Evolutionary conservation across 2,888 invertebrate species (phyloP).

Genomic region (Cosmia trapezina): DNA sequence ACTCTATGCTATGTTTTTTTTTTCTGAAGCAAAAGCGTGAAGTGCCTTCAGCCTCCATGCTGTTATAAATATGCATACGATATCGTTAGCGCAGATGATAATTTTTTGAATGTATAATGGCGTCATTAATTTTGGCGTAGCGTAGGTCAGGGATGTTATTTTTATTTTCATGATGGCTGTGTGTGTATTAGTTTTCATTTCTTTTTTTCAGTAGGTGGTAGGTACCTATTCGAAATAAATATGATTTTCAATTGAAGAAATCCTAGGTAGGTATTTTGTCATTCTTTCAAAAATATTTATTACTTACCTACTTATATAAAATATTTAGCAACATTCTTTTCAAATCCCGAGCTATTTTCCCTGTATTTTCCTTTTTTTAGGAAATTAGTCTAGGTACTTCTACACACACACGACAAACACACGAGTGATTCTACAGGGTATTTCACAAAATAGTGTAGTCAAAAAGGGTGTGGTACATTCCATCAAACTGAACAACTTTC

Average conservation of each 20-base stretch:
- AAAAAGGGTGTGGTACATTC: too few species aligned
- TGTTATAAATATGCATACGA: slow-evolving; percentile 76
- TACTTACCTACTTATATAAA: too few species aligned
- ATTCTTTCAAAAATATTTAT: neutral
- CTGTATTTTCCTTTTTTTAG: too few species aligned
- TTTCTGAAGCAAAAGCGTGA: slow-evolving; percentile 68
- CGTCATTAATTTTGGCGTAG: slow-evolving; percentile 49
- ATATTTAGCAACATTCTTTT: neutral
- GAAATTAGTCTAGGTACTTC: too few species aligned
- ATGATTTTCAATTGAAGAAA: neutral
- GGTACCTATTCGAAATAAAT: neutral
- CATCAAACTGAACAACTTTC: too few species aligned
- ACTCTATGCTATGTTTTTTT: slow-evolving; percentile 60
- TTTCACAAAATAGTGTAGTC: too few species aligned
- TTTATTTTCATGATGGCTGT: neutral
- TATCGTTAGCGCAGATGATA: slow-evolving; percentile 73
- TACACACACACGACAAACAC: too few species aligned
- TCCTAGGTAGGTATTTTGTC: neutral
- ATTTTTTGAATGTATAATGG: slow-evolving; percentile 74
- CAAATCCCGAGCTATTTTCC: neutral
- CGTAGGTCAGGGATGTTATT: slow-evolving; percentile 66
- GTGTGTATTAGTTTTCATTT: neutral
- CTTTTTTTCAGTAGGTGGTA: too few species aligned
- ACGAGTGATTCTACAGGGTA: too few species aligned
- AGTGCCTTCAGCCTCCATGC: slow-evolving; percentile 48